phyloP scores from a whole-genome alignment of 2,888 invertebrate species.

The Drosophila villosipedis region DNA sequence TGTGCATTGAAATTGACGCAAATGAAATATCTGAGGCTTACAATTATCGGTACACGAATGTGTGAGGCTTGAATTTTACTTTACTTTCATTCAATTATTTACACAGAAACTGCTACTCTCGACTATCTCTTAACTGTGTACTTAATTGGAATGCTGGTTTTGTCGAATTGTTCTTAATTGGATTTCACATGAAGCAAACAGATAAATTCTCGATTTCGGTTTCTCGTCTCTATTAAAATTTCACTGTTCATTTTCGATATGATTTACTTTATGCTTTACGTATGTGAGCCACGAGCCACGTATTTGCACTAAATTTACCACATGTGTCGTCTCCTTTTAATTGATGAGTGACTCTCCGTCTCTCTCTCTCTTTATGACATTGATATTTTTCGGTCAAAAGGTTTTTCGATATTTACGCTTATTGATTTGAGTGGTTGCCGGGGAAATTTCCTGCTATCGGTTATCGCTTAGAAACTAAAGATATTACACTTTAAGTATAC shows the following conservation, averaged over 20 bases:
- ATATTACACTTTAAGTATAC: slow-evolving; percentile 78
- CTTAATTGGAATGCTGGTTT: slow-evolving; percentile 33
- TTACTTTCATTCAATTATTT: slow-evolving; percentile 64
- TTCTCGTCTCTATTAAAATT: slow-evolving; percentile 28
- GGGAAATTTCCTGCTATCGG: slow-evolving; percentile 14
- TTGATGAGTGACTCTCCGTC: slow-evolving; percentile 4
- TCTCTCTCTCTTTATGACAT: background rate
- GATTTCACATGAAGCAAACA: slow-evolving; percentile 52
- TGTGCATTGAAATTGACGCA: slow-evolving; percentile 31
- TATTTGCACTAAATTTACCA: slow-evolving; percentile 63
- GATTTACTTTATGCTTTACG: slow-evolving; percentile 17
- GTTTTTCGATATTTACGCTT: slow-evolving; percentile 19
- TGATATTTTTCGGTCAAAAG: slow-evolving; percentile 5
- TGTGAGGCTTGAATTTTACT: slow-evolving; percentile 45
- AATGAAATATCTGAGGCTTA: slow-evolving; percentile 21
- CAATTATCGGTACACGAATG: slow-evolving; percentile 4
- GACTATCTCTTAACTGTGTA: slow-evolving; percentile 42
- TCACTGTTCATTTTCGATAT: slow-evolving; percentile 50
- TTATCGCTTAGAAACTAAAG: slow-evolving; percentile 69
- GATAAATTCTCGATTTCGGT: slow-evolving; percentile 28
- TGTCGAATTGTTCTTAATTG: slow-evolving; percentile 66
- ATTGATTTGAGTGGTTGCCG: slow-evolving; percentile 39
- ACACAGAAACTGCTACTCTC: slow-evolving; percentile 62
- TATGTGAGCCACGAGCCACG: slow-evolving; percentile 29
- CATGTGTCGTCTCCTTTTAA: slow-evolving; percentile 27